Evolutionary conservation across 2,797 vertebrate species (phyloP), one percentile per base, ranked within the genome.

Genomic region (Bufotes viridis): DNA sequence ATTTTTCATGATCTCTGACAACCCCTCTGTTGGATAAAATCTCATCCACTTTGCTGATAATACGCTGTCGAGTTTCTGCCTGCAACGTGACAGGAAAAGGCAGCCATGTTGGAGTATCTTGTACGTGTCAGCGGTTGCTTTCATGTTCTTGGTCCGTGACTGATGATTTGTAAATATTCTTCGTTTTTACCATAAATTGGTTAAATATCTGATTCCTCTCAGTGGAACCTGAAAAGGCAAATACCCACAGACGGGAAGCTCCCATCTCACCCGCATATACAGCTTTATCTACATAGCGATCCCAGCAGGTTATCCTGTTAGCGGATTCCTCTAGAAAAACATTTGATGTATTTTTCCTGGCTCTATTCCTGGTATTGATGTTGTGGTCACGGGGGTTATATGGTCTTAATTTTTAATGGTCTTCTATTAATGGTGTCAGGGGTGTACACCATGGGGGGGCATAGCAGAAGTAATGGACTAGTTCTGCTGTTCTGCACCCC

Each of bases 131-230:
- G 13, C 14, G 67, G 58, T 81, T 81, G 34, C 78, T 89, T 20
- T 81, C 42, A 53, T 20, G 26, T 87, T 57, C 49, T 72, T 67
- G 83, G 78, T 78, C 78, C 49, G 22, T n/a, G 26, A 81, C 81
- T 82, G 70, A 81, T 79, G 29, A 69, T 51, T 75, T 24, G 12
- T 24, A 76, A 51, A 78, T 81, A 18, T 76, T 74, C 22, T 76
- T 34, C 22, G 0, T 67, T 84, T 70, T 49, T 49, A 57, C 51
- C 58, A 63, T 75, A 65, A 69, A 65, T 18, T 61, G 18, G 78
- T 81, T 57, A 29, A 81, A 72, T 53, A 81, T 57, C 80, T 22
- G 8, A 34, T 42, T 9, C 63, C 49, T 29, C 61, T 6, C 34
- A 85, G 26, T 22, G 49, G 70, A 84, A 55, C 29, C 55, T 13